Conservation (phyloP, 2,113 vertebrate species). For the Opisthocomus hoazin region DNA sequence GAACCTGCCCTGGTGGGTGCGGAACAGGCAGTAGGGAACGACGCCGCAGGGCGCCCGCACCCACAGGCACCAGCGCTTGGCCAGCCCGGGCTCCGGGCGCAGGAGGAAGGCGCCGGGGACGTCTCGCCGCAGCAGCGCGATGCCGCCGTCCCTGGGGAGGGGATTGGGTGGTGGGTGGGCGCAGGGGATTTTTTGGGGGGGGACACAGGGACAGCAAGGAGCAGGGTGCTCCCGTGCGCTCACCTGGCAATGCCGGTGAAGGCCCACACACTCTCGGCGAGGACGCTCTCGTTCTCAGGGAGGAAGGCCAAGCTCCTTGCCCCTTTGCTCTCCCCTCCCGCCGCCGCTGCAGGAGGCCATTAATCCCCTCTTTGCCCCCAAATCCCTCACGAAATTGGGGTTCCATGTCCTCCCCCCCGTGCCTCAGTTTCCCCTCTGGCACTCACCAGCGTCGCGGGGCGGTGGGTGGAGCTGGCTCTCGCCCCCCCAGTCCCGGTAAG, state of each 20-base stretch:
- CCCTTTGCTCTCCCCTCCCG: constrained; percentile 60
- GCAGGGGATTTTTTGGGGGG: fast-evolving
- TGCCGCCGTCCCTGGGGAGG: constrained; percentile 75
- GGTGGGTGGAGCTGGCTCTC: constrained; percentile 79
- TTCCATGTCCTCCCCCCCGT: fast-evolving
- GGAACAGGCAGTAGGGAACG: constrained; percentile 72
- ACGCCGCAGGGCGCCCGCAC: constrained; percentile 81
- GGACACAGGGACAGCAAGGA: fast-evolving
- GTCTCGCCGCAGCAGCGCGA: constrained; percentile 79
- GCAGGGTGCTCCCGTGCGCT: neutral
- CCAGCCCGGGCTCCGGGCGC: constrained; percentile 74
- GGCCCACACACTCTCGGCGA: constrained; percentile 87
- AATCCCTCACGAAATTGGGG: fast-evolving
- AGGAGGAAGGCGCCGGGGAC: constrained; percentile 86
- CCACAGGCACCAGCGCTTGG: constrained; percentile 77
- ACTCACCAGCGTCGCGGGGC: constrained; percentile 77
- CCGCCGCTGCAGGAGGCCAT: neutral
- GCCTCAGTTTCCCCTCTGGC: neutral
- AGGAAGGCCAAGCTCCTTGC: constrained; percentile 51
- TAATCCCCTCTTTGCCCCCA: fast-evolving
- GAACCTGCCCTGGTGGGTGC: constrained; percentile 76
- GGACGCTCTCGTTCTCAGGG: constrained; percentile 80
- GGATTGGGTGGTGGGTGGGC: fast-evolving
- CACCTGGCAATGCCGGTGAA: constrained; percentile 86
- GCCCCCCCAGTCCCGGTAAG: constrained; percentile 87